These are phyloP conservation scores for Drosophila ercepeae DNA, from an alignment of 1,140 invertebrate genomes.

Conservation along the genomic window DNA sequence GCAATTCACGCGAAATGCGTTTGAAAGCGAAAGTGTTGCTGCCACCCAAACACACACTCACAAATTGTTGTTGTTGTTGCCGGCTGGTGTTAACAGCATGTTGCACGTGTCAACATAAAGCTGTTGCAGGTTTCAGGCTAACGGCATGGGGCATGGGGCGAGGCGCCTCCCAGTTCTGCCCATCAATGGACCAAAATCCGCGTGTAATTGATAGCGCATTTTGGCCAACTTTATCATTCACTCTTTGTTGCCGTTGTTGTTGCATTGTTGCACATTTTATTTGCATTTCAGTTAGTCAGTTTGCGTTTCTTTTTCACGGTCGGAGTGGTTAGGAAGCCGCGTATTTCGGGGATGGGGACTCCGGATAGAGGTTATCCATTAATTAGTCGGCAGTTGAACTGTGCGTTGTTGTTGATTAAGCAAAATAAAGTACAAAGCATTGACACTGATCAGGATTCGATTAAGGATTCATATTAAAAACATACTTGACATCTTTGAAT, in stretches of 20 bases:
- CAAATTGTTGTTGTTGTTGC: constrained; percentile 21
- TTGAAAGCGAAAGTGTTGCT: constrained; percentile 77
- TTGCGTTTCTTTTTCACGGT: constrained; percentile 29
- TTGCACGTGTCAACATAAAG: constrained; percentile 76
- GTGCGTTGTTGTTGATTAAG: constrained; percentile 57
- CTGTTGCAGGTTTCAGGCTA: constrained; percentile 51
- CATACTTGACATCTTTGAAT: too few species aligned
- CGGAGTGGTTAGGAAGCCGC: constrained; percentile 6
- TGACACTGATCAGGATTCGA: constrained; percentile 15
- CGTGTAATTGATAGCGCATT: constrained; percentile 76
- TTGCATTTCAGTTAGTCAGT: constrained; percentile 69
- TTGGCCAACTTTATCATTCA: constrained; percentile 69
- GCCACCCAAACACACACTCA: constrained; percentile 29
- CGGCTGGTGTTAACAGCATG: constrained; percentile 76
- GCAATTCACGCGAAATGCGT: constrained; percentile 75
- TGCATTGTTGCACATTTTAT: constrained; percentile 59
- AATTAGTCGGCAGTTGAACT: constrained; percentile 56
- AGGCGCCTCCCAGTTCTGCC: not conserved
- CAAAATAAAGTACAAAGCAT: constrained; percentile 26
- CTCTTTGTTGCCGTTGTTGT: not conserved
- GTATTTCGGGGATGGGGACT: not conserved
- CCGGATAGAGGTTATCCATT: constrained; percentile 43
- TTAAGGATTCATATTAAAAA: too few species aligned
- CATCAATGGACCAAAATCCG: constrained; percentile 75
- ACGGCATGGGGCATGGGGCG: constrained; percentile 28